These are phyloP conservation scores for Channa argus DNA, from an alignment of 2,113 vertebrate species.

Conservation along the genomic window DNA sequence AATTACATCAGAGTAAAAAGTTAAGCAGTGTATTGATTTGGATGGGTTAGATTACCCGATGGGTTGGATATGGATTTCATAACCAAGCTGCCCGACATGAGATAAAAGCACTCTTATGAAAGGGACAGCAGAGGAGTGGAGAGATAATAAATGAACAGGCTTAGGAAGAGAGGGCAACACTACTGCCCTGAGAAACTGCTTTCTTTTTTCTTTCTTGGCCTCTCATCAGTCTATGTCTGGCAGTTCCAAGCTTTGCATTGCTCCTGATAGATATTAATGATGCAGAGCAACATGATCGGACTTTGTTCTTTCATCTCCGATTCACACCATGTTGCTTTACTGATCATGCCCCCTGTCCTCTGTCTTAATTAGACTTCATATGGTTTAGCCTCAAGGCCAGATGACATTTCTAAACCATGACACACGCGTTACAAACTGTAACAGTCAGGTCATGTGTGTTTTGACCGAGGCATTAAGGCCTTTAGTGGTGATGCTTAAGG, in stretches of 20 bases:
- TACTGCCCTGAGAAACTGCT: slow-evolving; percentile 40
- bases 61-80: too few species aligned
- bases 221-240: slow-evolving; percentile 50
- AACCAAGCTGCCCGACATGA: slow-evolving; percentile 13
- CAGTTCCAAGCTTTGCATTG: slow-evolving; percentile 12
- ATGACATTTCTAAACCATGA: neutral
- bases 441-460: too few species aligned
- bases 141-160: slow-evolving; percentile 54
- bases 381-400: slow-evolving; percentile 24
- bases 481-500: too few species aligned
- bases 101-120: slow-evolving; percentile 27
- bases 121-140: slow-evolving; percentile 47
- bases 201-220: slow-evolving; percentile 26
- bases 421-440: too few species aligned
- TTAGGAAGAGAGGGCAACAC: slow-evolving; percentile 15
- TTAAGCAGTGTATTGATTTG: slow-evolving; percentile 16
- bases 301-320: slow-evolving; percentile 42
- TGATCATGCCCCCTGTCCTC: slow-evolving; percentile 56
- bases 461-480: too few species aligned
- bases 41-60: too few species aligned
- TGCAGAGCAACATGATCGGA: slow-evolving; percentile 48
- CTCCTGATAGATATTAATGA: slow-evolving; percentile 65
- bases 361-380: slow-evolving; percentile 60
- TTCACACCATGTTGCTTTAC: slow-evolving; percentile 39
- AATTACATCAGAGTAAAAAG: slow-evolving; percentile 17